phyloP scores from a whole-genome alignment of 2,888 invertebrate genomes.

The Abrostola triplasia region DNA sequence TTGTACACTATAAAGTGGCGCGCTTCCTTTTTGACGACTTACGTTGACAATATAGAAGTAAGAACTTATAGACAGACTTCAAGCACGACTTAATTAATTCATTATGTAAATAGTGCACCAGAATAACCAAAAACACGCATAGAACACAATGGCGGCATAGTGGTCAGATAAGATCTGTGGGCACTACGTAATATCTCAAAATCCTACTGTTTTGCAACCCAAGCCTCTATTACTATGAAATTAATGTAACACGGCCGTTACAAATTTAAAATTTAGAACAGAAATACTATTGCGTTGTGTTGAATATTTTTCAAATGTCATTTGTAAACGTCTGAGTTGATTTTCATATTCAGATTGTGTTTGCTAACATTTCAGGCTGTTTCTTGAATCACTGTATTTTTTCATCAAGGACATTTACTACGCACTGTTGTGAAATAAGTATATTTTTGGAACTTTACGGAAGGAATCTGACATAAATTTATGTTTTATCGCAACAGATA shows the following conservation, averaged over 20 bases:
- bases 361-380: slow-evolving; percentile 59
- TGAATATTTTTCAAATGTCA: slow-evolving; percentile 72
- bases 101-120: slow-evolving; percentile 3
- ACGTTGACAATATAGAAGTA: background rate
- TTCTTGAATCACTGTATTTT: slow-evolving; percentile 38
- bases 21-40: too few species aligned
- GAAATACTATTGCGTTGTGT: slow-evolving; percentile 71
- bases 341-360: slow-evolving; percentile 78
- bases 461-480: slow-evolving; percentile 21
- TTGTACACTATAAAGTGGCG: too few species aligned
- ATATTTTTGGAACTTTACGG: slow-evolving; percentile 24
- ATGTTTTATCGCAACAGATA: slow-evolving; percentile 7
- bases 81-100: slow-evolving; percentile 1
- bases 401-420: slow-evolving; percentile 50
- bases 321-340: slow-evolving; percentile 72
- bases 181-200: slow-evolving; percentile 36
- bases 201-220: slow-evolving; percentile 49
- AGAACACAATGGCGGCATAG: slow-evolving; percentile 40
- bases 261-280: slow-evolving; percentile 82
- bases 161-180: slow-evolving; percentile 45
- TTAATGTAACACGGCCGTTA: slow-evolving; percentile 79
- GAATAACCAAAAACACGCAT: slow-evolving; percentile 14
- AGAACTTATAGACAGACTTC: background rate
- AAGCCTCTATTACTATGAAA: slow-evolving; percentile 64
- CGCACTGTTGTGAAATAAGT: slow-evolving; percentile 32